Base-by-base conservation (phyloP, 2,888 invertebrate species). In the Desoria tigrina region DNA sequence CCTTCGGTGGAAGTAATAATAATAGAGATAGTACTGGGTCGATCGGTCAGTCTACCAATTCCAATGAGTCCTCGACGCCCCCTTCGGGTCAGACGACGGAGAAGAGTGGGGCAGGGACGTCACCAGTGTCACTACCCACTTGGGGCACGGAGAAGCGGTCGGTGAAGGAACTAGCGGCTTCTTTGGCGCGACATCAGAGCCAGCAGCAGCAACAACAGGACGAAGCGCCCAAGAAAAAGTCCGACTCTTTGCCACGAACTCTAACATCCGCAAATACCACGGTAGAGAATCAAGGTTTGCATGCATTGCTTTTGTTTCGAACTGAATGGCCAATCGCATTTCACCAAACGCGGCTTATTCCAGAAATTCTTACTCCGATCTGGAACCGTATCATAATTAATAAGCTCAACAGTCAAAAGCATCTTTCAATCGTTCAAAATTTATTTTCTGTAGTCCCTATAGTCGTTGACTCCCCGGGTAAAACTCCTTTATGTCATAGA, bases 111-210 rank as follows among this genome's bases (percentile, higher is more conserved):
- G 57, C 49, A 21, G 63, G 42, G 45, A 63, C 61, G 1, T 61
- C 72, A 21, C 74, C 76, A 2, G 66, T 68, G 16, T 74, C 73
- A 2, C 64, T 76, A 11, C 76, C 76, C 7, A 26, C 42, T 4
- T 45, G 58, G 42, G 70, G 67, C 16, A 64, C 57, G 16, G 75
- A 82, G 58, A 85, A 85, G 74, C 51, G 73, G 72, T 45, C 83
- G 23, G 84, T 84, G 18, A 79, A 81, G 66, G 84, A 84, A 77
- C 77, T 84, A 71, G 84, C 84, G 16, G 84, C 84, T 2, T 82
- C 81, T 63, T 77, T 84, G 50, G 69, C 73, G 1, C 63, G 73
- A 9, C 73, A 74, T n/a, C 74, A 73, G 42, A 71, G 57, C 32
- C 32, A 61, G 21, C 37, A 39, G 11, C 58, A 59, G 42, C 21